Conservation (phyloP, 1,140 invertebrate genomes). For the Drosophila setifemur region DNA sequence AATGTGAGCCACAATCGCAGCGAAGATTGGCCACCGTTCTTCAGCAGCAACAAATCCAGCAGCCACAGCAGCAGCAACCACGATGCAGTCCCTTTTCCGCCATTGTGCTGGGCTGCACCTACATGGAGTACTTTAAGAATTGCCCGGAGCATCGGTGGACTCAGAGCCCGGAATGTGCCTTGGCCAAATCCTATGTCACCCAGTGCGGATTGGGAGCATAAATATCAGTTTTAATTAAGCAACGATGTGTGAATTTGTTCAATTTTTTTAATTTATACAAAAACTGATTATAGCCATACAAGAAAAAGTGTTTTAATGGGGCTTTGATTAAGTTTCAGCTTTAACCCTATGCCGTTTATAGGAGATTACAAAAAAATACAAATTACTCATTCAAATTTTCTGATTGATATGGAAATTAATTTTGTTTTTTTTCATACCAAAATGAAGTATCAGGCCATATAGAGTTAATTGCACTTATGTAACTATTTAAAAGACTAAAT, state of each 20-base stretch:
- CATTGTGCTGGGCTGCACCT: conserved; percentile 69
- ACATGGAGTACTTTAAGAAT: conserved; percentile 81
- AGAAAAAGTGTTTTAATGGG: neutral
- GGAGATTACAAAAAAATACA: no score
- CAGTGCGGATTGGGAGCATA: conserved; percentile 67
- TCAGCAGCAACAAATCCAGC: conserved; percentile 20
- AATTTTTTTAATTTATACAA: neutral
- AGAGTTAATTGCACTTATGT: no score
- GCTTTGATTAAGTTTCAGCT: no score
- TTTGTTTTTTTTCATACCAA: no score
- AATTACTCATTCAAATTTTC: no score
- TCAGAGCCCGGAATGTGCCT: conserved; percentile 51
- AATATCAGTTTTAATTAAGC: neutral
- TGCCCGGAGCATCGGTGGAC: conserved; percentile 74
- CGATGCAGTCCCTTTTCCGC: conserved; percentile 71
- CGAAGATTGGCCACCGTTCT: conserved; percentile 49
- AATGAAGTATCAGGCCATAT: no score
- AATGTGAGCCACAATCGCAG: conserved; percentile 59
- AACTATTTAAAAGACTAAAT: no score
- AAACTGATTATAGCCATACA: neutral
- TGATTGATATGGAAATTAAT: no score
- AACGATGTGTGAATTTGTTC: conserved; percentile 3
- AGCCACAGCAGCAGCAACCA: conserved; percentile 44
- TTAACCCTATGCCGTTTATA: no score
- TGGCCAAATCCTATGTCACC: conserved; percentile 72